These are phyloP conservation scores for Liodrosophila aerea DNA, from an alignment of 2,888 invertebrate genomes.

Conservation along the genomic window DNA sequence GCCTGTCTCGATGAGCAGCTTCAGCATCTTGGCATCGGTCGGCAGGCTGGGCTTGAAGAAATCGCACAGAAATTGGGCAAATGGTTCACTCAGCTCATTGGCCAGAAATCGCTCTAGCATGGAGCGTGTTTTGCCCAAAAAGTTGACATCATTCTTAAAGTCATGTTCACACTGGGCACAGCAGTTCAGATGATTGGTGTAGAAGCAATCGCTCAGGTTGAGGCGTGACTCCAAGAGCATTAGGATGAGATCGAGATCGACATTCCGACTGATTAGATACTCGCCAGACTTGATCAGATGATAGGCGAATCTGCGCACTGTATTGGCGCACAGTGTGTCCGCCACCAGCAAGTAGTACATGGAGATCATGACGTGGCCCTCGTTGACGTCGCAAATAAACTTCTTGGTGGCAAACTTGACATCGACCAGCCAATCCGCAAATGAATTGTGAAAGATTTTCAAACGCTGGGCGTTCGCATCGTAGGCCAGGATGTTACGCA, in stretches of 20 bases:
- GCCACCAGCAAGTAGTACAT: constrained; percentile 91
- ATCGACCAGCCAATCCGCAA: constrained; percentile 96
- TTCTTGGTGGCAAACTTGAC: constrained; percentile 99
- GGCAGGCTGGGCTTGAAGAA: constrained; percentile 85
- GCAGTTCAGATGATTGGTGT: constrained; percentile 83
- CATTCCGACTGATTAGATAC: constrained; percentile 83
- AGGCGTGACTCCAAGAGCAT: constrained; percentile 81
- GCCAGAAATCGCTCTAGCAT: constrained; percentile 82
- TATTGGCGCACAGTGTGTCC: constrained; percentile 87
- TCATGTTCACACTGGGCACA: constrained; percentile 81
- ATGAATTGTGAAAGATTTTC: constrained; percentile 95
- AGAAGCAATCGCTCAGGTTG: constrained; percentile 82
- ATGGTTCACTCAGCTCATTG: constrained; percentile 81
- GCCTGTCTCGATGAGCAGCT: constrained; percentile 89
- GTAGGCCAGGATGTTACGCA: constrained; percentile 85
- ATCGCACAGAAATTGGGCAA: constrained; percentile 82
- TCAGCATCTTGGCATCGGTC: constrained; percentile 87
- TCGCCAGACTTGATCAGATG: constrained; percentile 88
- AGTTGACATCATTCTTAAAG: constrained; percentile 81
- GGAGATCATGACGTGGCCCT: constrained; percentile 94
- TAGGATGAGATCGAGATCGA: constrained; percentile 81
- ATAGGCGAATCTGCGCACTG: constrained; percentile 89
- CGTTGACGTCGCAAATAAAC: constrained; percentile 92
- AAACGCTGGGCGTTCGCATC: constrained; percentile 78
- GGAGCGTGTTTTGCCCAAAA: constrained; percentile 80